These are phyloP conservation scores for Aegotheles bennettii DNA, from an alignment of 2,113 vertebrate genomes.

Conservation along the genomic window DNA sequence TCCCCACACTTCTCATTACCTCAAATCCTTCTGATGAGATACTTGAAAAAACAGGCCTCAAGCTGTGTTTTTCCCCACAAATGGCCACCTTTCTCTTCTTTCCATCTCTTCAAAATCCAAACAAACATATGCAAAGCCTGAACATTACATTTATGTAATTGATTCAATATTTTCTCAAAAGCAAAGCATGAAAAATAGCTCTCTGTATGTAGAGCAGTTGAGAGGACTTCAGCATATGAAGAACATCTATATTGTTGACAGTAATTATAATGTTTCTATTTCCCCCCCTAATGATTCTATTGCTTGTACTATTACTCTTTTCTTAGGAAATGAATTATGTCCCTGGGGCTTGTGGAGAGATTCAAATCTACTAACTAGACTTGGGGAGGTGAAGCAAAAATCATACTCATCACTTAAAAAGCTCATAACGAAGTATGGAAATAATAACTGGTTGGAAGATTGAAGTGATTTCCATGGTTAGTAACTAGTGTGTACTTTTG, in stretches of 20 bases:
- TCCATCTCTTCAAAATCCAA: not conserved
- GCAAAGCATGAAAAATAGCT: not conserved
- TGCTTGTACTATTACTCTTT: not conserved
- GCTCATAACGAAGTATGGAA: not conserved
- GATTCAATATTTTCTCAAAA: not conserved
- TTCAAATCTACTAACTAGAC: not conserved
- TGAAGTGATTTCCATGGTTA: not conserved
- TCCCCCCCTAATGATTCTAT: not conserved
- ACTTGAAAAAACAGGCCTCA: not conserved
- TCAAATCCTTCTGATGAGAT: not conserved
- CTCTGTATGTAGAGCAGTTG: not conserved
- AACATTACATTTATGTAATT: not conserved
- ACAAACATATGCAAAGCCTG: not conserved
- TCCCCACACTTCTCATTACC: rapidly evolving
- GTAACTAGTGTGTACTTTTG: not conserved
- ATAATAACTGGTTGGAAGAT: not conserved
- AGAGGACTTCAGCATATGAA: not conserved
- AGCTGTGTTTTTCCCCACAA: not conserved
- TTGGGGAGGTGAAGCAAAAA: not conserved
- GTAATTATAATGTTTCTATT: not conserved
- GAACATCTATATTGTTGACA: not conserved
- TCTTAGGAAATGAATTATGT: not conserved
- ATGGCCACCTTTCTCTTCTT: not conserved
- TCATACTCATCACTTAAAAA: not conserved
- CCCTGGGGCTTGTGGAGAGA: not conserved